Evolutionary conservation across 2,888 invertebrate genomes (phyloP).

Genomic region (Phaonia tiefii): DNA sequence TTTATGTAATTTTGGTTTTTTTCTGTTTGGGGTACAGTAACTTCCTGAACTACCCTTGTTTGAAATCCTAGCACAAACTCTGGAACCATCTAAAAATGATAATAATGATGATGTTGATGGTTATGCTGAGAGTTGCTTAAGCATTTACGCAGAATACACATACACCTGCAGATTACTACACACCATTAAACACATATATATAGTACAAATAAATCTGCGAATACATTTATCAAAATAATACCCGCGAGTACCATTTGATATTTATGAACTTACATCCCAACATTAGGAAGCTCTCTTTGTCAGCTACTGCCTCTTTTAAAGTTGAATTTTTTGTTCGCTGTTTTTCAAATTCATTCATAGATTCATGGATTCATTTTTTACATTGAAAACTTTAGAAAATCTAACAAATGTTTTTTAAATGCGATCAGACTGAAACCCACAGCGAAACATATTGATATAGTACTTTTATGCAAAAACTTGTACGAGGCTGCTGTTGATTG

Average conservation of each 20-base stretch:
- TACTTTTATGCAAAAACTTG: constrained; percentile 21
- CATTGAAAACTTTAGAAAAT: constrained; percentile 49
- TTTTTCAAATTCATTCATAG: constrained; percentile 53
- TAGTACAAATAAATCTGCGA: too few relatives aligned
- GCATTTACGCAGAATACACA: background rate
- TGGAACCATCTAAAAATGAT: background rate
- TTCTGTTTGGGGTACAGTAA: too few relatives aligned
- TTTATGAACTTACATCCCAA: constrained; percentile 9
- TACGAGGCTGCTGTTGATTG: background rate
- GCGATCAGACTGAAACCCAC: constrained; percentile 12
- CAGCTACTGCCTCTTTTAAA: constrained; percentile 13
- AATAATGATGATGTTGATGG: constrained; percentile 7
- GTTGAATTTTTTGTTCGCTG: background rate
- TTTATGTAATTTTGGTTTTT: too few relatives aligned
- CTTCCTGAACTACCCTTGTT: background rate
- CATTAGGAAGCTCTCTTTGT: constrained; percentile 1
- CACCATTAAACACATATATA: constrained; percentile 8
- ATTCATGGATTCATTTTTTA: constrained; percentile 62
- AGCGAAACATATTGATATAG: constrained; percentile 18
- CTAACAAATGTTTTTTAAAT: constrained; percentile 15
- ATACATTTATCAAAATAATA: constrained; percentile 37
- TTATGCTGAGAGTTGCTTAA: too few relatives aligned
- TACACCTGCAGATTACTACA: background rate
- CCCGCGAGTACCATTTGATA: constrained; percentile 52
- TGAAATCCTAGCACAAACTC: background rate